These are phyloP conservation scores for Caenorhabditis sp. DNA, from an alignment of 2,888 invertebrate genomes.

Conservation along the genomic window DNA sequence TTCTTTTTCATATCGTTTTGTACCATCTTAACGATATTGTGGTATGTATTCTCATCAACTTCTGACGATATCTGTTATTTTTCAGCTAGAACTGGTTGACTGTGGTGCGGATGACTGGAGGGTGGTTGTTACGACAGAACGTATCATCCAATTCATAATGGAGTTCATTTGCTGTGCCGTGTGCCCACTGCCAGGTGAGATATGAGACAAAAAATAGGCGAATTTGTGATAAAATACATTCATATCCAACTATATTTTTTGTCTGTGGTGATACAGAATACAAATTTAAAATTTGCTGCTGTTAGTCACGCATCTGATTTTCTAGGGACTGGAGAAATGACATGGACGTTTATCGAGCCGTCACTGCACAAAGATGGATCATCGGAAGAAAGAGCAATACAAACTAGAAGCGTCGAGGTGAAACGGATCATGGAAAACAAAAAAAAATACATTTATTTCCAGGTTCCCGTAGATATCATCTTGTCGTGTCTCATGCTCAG, in stretches of 20 bases:
- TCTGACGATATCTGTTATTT: background rate
- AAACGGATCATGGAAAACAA: background rate
- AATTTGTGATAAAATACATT: no score
- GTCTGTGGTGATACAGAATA: slow-evolving; percentile 8
- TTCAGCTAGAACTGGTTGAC: slow-evolving; percentile 99
- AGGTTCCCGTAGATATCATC: slow-evolving; percentile 96
- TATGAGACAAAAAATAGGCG: no score
- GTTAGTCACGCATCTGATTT: no score
- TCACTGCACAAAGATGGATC: slow-evolving; percentile 49
- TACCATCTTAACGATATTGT: slow-evolving; percentile 82
- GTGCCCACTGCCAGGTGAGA: slow-evolving; percentile 84
- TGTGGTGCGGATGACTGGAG: slow-evolving; percentile 99
- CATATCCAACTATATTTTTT: background rate
- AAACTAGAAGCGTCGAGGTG: slow-evolving; percentile 39
- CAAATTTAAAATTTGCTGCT: no score
- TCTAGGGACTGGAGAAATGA: slow-evolving; percentile 65
- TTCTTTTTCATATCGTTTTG: slow-evolving; percentile 78
- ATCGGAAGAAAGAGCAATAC: slow-evolving; percentile 28
- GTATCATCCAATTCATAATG: slow-evolving; percentile 88
- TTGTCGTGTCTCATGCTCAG: slow-evolving; percentile 99
- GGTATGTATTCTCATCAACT: slow-evolving; percentile 68
- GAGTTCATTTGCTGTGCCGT: slow-evolving; percentile 97
- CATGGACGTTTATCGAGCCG: slow-evolving; percentile 72
- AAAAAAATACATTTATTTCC: slow-evolving; percentile 66
- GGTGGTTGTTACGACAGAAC: slow-evolving; percentile 98